Base-by-base conservation (phyloP, 2,888 invertebrate genomes). In the Zhuqinia jingwanae region DNA sequence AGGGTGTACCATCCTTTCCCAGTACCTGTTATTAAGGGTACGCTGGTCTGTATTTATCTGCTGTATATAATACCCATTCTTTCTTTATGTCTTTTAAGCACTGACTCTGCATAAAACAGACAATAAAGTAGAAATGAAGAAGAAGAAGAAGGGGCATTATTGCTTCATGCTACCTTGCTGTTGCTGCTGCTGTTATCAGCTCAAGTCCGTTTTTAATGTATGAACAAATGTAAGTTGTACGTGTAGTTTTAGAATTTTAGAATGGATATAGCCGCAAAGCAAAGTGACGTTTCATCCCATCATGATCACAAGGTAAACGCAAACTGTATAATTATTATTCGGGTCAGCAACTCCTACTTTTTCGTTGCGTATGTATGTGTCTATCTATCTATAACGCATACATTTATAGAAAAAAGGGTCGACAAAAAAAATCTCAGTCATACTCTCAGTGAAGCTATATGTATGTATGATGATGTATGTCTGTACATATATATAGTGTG, bases 311-410 rank as follows among this genome's bases (percentile, higher is more conserved):
- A 75, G 80, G 53, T 53, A 79, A 85, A 79, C 30, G 76, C 73
- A 79, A 82, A 78, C 79, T 76, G 82, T 89, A 87, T 89, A 88
- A 89, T 89, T 89, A 89, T 87, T 85, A 89, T 88, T 89, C 89
- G 89, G 89, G 89, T 89, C 89, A 88, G 89, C 82, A 84, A 85
- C 85, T 85, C 85, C 85, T 85, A 27, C 76, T 76, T 76, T 36
- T 45, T 68, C 27, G 27, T 60, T 25, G 60, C 11, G 60, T 60
- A 6, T 36, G 36, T 36, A 8, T n/a, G n/a, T n/a, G n/a, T n/a
- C n/a, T n/a, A n/a, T n/a, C 36, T 36, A 36, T 36, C 5, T 8
- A 36, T 8, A 36, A 6, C 3, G 36, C 8, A 27, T 8, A 56
- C 17, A 20, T 13, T 25, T 25, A 22, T 60, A 27, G 22, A 20